A percentile compares a stretch with the other conserved stretches of the same genome.
Evolutionary conservation across 35 echinoderm and acorn worm species (phyloP).

Genomic region (Heliocidaris erythrogramma): DNA sequence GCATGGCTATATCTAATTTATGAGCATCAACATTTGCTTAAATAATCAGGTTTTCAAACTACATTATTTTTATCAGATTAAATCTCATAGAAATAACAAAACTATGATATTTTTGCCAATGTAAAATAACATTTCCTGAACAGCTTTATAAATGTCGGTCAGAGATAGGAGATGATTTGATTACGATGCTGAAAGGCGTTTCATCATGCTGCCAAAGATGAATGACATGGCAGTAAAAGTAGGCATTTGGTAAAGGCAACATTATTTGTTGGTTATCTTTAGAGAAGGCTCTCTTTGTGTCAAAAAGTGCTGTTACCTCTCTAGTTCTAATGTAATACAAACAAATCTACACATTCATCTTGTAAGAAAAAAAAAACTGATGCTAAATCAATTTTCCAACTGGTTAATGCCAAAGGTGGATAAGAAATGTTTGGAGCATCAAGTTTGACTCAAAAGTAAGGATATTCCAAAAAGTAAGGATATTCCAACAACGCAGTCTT

Average conservation of each 20-base stretch:
- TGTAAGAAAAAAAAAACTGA: background rate
- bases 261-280: background rate
- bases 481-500: background rate
- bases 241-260: too few species aligned
- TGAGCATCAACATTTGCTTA: background rate
- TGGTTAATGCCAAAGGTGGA: background rate
- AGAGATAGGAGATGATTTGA: background rate
- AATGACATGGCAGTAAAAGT: background rate
- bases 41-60: background rate
- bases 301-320: background rate
- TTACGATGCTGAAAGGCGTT: constrained; percentile 3
- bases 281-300: background rate
- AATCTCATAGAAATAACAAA: background rate
- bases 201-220: background rate
- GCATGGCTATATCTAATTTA: background rate
- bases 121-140: background rate
- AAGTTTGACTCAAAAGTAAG: background rate
- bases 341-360: background rate
- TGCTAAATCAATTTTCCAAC: background rate
- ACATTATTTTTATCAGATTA: background rate
- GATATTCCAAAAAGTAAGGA: background rate
- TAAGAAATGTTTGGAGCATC: background rate
- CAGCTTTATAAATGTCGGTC: background rate
- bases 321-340: background rate
- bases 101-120: background rate